A percentile compares a stretch with the other conserved stretches of the same genome.
These are phyloP conservation scores for Cossypha niveicapilla DNA, from an alignment of 2,797 vertebrate genomes.

Conservation along the genomic window DNA sequence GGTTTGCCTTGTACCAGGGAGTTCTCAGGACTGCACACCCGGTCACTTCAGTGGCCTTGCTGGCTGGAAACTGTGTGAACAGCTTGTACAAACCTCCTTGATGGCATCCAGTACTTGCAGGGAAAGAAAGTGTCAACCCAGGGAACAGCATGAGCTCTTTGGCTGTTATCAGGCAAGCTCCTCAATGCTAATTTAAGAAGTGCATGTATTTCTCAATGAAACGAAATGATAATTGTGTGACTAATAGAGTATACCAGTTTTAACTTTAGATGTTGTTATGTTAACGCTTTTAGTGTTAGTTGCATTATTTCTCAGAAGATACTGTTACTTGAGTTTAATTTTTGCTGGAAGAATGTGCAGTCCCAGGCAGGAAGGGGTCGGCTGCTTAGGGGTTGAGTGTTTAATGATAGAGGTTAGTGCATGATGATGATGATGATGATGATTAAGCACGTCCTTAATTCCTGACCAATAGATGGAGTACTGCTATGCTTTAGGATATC, in stretches of 20 bases:
- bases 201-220: not conserved
- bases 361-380: not conserved
- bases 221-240: not conserved
- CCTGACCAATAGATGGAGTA: constrained; percentile 46
- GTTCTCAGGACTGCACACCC: not conserved
- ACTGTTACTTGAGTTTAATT: not conserved
- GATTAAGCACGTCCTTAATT: not conserved
- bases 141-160: accelerated
- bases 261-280: not conserved
- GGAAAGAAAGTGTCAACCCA: not conserved
- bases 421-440: not conserved
- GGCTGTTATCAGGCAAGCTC: accelerated
- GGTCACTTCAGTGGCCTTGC: not conserved
- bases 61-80: not conserved
- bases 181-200: not conserved
- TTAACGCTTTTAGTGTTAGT: not conserved
- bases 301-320: not conserved
- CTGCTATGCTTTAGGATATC: constrained; percentile 13
- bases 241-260: not conserved
- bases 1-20: not conserved
- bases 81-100: not conserved
- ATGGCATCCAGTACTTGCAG: not conserved
- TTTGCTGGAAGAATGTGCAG: not conserved
- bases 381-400: not conserved
- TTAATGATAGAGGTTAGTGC: not conserved